Base-by-base conservation (phyloP, 2,888 invertebrate species). In the Ptilodon capucinus region DNA sequence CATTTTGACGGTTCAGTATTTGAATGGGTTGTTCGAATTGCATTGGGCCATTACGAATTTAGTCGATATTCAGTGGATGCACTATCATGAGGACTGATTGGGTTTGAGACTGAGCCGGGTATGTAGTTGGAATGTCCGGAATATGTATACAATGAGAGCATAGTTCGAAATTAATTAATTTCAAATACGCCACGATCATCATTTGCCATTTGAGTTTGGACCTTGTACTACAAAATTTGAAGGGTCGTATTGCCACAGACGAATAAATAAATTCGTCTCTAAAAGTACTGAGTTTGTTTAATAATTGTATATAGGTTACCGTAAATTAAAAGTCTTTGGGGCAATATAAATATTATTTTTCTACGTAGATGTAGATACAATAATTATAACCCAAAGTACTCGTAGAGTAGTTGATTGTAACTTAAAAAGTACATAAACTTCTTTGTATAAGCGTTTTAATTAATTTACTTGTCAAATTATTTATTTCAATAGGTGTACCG, bases 11-110 rank as follows among this genome's bases (percentile, higher is more conserved):
- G 23, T 7, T 23, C 23, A 23, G 23, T 23, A 23, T 23, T 23
- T 23, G 23, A 23, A 23, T 30, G 4, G n/a, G 13, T 17, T 14
- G 16, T 51, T 50, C 32, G 48, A 60, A 42, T 40, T 11, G 16
- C 6, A 38, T 18, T 52, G 46, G 38, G 42, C 38, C 18, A 25
- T 48, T 23, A 57, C 55, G 64, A 54, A 54, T 59, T 58, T 60
- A 54, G 66, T 57, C 63, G 64, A 65, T 51, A 41, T 18, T 45
- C 59, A 54, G 48, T 60, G 51, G 60, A 56, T 39, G 47, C 45
- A 42, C 36, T 16, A 41, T 57, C 57, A 51, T 51, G 56, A 18
- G 54, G 23, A 52, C 61, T 58, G 60, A 59, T 44, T 54, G 51
- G 41, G 35, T 46, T 46, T 42, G 40, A 47, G 51, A 42, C 54